Base-by-base conservation (phyloP, 2,888 invertebrate species). In the Drosophila mimetica region DNA sequence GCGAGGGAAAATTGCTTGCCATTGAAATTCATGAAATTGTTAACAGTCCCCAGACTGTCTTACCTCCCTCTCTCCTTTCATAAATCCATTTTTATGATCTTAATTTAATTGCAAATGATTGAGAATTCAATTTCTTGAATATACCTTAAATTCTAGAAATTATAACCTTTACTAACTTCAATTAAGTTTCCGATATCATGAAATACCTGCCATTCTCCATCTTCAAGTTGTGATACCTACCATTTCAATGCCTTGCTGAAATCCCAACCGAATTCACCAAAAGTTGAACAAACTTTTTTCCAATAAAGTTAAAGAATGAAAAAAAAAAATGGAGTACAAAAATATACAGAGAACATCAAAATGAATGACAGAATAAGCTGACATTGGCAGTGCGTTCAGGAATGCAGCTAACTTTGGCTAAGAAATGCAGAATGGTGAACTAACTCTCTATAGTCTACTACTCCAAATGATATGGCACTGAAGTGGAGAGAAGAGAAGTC, bases 71-170 rank as follows among this genome's bases (percentile, higher is more conserved):
- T 22, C 6, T n/a, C 28, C 37, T 71, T 69, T 59, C 52, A 71
- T 73, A 60, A 74, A 75, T 75, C 76, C 74, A 77, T 74, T 74
- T 78, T 74, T 76, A 75, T 71, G 77, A 70, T 53, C 61, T 66
- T 84, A 71, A 79, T 75, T 84, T 77, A 79, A 73, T 79, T 81
- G 74, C 72, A 82, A 83, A 76, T 78, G 53, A 59, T 58, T 50
- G 39, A 18, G 18, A 18, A 18, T 39, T 16, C 14, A 16, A 8
- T 37, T 37, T 37, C 13, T 2, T 0, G 16, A 4, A 39, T 11
- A 13, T 32, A 28, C 0, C 5, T 6, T 22, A 22, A 22, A 22
- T 22, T 5, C 22, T n/a, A n/a, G n/a, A n/a, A n/a, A n/a, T n/a
- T n/a, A n/a, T n/a, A n/a, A n/a, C n/a, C n/a, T n/a, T n/a, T n/a